A percentile compares a stretch with the other conserved stretches of the same genome.
Evolutionary conservation across 2,113 vertebrate genomes (phyloP).

Genomic region (Seriola aureovittata): DNA sequence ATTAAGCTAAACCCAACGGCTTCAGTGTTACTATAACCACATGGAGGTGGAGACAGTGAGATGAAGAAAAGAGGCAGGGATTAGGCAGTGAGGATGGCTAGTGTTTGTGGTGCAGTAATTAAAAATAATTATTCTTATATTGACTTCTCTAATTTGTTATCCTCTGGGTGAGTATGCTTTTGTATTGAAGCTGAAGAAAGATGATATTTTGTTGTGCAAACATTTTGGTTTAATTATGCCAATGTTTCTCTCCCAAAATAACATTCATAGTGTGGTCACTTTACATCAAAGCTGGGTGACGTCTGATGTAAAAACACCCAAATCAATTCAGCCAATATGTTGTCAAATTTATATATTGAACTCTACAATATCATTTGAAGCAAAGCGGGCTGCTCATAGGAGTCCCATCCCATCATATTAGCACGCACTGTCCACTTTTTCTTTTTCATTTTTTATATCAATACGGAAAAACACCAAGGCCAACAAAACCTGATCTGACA

Average conservation of each 20-base stretch:
- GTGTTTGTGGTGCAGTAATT: neutral
- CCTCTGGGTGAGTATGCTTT: neutral
- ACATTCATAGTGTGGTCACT: neutral
- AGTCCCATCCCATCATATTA: no score
- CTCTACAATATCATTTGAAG: neutral
- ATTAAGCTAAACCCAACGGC: slow-evolving; percentile 73
- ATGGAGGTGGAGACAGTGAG: slow-evolving; percentile 40
- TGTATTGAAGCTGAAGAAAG: neutral
- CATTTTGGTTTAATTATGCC: neutral
- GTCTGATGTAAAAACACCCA: neutral
- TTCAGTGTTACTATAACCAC: slow-evolving; percentile 64
- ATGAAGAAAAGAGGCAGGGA: slow-evolving; percentile 14
- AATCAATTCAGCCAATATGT: neutral
- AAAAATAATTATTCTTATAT: neutral
- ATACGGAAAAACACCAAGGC: no score
- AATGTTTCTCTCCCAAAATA: neutral
- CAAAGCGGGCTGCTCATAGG: neutral
- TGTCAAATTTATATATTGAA: neutral
- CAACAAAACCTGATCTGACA: no score
- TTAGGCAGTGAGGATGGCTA: neutral
- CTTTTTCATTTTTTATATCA: no score
- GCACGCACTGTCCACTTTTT: no score
- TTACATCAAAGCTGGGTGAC: neutral
- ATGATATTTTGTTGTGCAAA: neutral
- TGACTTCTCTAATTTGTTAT: neutral